A percentile compares a stretch with the other conserved stretches of the same genome.
Conservation (phyloP, 2,113 vertebrate genomes). For the Sinosuthora webbiana region DNA sequence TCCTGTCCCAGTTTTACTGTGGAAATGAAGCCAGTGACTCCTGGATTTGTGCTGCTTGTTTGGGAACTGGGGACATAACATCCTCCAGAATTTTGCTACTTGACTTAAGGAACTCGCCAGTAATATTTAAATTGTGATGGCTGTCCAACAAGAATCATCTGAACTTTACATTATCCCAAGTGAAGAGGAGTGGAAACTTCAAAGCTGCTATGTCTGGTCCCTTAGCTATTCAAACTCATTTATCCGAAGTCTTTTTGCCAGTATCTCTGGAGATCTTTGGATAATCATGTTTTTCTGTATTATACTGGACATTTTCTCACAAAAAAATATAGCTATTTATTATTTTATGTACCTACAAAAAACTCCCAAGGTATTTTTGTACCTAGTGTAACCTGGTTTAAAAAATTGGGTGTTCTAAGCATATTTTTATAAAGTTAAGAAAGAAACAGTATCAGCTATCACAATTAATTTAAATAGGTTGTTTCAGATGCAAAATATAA, state of each 20-base stretch:
- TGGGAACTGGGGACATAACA: not conserved
- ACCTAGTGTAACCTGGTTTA: not conserved
- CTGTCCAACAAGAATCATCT: not conserved
- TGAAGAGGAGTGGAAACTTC: not conserved
- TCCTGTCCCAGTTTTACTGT: not conserved
- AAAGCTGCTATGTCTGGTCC: not conserved
- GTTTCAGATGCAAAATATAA: not conserved
- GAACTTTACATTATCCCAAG: not conserved
- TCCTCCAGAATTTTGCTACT: not conserved
- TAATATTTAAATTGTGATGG: not conserved
- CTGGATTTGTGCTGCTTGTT: not conserved
- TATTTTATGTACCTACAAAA: not conserved
- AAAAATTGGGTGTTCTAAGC: not conserved
- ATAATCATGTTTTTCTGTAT: not conserved
- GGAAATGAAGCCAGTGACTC: not conserved
- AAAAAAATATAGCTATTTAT: not conserved
- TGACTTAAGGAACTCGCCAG: not conserved
- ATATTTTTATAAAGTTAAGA: not conserved
- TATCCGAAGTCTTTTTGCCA: conserved; percentile 8
- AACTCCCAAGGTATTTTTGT: not conserved
- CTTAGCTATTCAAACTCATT: conserved; percentile 10
- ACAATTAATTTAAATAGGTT: not conserved
- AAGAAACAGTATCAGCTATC: not conserved
- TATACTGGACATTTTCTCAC: not conserved
- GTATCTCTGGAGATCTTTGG: not conserved